Conservation (phyloP, 2,113 vertebrate species). For the Ochotona curzoniae region DNA sequence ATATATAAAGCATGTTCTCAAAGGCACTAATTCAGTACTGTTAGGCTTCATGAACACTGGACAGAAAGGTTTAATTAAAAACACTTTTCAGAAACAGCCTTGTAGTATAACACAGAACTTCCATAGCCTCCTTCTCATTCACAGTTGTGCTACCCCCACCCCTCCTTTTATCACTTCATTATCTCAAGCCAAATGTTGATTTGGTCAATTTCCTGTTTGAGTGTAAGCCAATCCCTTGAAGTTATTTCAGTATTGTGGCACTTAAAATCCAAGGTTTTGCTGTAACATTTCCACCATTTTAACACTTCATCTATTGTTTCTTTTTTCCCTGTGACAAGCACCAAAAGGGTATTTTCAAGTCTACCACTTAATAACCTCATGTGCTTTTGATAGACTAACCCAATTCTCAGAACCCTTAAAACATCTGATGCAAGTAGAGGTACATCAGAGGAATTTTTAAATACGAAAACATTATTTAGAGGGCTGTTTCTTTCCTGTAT, state of each 20-base stretch:
- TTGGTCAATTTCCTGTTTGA: constrained; percentile 82
- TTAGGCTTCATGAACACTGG: constrained; percentile 58
- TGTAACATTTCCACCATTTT: constrained; percentile 72
- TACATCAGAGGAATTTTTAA: constrained; percentile 58
- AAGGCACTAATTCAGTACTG: constrained; percentile 64
- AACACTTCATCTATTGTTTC: constrained; percentile 76
- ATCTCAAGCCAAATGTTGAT: constrained; percentile 79
- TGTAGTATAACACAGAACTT: constrained; percentile 9
- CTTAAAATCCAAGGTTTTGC: constrained; percentile 66
- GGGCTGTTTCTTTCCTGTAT: constrained; percentile 68
- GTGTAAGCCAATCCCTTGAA: constrained; percentile 76
- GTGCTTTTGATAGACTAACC: constrained; percentile 68
- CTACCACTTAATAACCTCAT: constrained; percentile 65
- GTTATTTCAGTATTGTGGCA: constrained; percentile 70
- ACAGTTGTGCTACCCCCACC: not conserved
- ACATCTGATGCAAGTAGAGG: constrained; percentile 57
- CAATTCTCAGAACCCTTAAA: constrained; percentile 49
- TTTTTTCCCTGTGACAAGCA: constrained; percentile 65
- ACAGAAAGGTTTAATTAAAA: constrained; percentile 79
- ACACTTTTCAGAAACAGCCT: constrained; percentile 65
- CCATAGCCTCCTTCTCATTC: constrained; percentile 11
- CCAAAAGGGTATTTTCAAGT: constrained; percentile 56
- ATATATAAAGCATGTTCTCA: constrained; percentile 52
- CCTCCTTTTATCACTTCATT: constrained; percentile 79
- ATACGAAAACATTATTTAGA: constrained; percentile 64